Conservation (phyloP, 2,113 vertebrate genomes). For the Macquaria ambigua region DNA sequence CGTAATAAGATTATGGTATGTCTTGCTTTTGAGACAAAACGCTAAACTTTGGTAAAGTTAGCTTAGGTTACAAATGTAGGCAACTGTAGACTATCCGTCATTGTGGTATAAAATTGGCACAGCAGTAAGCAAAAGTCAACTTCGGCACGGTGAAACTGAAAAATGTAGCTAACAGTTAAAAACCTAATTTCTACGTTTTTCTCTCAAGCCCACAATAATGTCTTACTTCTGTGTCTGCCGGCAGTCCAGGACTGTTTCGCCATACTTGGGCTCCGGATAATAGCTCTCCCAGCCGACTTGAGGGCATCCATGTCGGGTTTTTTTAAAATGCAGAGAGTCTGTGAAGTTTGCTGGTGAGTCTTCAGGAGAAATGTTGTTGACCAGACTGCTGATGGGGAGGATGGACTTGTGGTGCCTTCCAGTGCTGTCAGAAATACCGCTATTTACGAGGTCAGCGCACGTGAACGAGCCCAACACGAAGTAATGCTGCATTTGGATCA, state of each 20-base stretch:
- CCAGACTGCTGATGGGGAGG: constrained; percentile 57
- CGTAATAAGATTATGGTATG: background rate
- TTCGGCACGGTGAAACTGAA: background rate
- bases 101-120: background rate
- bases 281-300: constrained; percentile 88
- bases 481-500: background rate
- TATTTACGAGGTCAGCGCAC: constrained; percentile 14
- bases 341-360: constrained; percentile 19
- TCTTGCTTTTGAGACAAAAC: background rate
- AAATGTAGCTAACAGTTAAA: background rate
- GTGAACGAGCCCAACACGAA: constrained; percentile 14
- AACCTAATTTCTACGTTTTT: background rate
- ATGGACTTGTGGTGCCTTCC: constrained; percentile 69
- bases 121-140: constrained; percentile 7
- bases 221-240: constrained; percentile 89
- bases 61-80: background rate
- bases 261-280: constrained; percentile 89
- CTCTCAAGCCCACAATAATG: background rate
- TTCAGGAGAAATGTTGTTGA: constrained; percentile 38
- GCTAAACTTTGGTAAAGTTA: constrained; percentile 13
- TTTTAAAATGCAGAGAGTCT: background rate
- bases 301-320: constrained; percentile 87
- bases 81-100: too few relatives aligned
- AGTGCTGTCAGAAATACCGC: constrained; percentile 31
- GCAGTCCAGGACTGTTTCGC: constrained; percentile 88